Percentiles rank a stretch among this genome's conserved stretches.
These are phyloP conservation scores for Prionace glauca DNA, from an alignment of 2,797 vertebrate genomes.

Conservation along the genomic window DNA sequence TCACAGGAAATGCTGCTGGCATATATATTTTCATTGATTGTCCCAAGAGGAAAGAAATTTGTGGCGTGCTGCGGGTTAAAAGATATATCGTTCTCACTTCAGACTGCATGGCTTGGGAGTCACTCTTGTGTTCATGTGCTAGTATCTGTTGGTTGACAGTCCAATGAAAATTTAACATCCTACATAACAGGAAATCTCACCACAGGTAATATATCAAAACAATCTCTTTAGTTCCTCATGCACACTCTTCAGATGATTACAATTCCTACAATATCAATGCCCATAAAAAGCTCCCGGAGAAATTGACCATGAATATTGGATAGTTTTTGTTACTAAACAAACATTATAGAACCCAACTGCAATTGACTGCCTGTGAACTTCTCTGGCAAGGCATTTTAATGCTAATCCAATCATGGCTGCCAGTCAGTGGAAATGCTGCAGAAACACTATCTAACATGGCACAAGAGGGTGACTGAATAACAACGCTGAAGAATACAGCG, in stretches of 20 bases:
- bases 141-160: neutral
- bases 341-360: neutral
- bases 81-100: neutral
- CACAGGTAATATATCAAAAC: neutral
- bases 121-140: neutral
- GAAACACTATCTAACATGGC: neutral
- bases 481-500: neutral
- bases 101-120: neutral
- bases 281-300: neutral
- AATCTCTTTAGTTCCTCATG: neutral
- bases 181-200: neutral
- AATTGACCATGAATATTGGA: neutral
- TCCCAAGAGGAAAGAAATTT: neutral
- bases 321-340: slow-evolving; percentile 4
- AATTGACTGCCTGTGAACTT: neutral
- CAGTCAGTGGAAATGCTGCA: neutral
- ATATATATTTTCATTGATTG: neutral
- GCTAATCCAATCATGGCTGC: neutral
- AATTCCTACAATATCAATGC: neutral
- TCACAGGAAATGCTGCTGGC: neutral
- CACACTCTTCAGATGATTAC: neutral
- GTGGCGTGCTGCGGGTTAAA: neutral
- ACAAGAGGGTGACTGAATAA: neutral
- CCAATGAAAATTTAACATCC: neutral
- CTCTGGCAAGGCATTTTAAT: neutral